Evolutionary conservation across 92 coral and sea anemone genomes (phyloP).

Genomic region (Galaxea fascicularis): DNA sequence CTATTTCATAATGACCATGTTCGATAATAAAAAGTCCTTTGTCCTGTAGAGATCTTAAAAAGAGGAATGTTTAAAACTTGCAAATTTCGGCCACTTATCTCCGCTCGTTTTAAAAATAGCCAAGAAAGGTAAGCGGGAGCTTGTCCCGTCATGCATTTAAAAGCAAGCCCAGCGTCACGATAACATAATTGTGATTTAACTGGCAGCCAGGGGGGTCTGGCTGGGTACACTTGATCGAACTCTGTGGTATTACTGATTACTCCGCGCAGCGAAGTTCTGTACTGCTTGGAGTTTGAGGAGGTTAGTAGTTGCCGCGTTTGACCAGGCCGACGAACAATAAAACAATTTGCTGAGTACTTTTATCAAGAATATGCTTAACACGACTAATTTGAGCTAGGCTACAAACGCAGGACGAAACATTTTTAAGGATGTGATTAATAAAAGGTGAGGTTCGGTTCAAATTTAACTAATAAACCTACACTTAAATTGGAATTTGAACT

Average conservation of each 20-base stretch:
- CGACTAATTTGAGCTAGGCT: slow-evolving; percentile 11
- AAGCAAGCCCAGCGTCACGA: not conserved
- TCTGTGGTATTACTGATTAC: not conserved
- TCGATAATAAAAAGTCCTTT: not conserved
- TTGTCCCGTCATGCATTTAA: not conserved
- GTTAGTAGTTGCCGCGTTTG: not conserved
- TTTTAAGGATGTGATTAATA: not conserved
- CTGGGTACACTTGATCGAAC: slow-evolving; percentile 13
- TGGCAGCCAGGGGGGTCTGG: slow-evolving; percentile 42
- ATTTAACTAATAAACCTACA: too few relatives aligned
- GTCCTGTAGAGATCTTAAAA: not conserved
- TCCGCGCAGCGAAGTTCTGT: slow-evolving; percentile 21
- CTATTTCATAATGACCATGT: slow-evolving; percentile 2
- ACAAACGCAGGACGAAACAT: not conserved
- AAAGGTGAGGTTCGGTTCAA: too few relatives aligned
- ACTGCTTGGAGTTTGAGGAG: slow-evolving; percentile 10
- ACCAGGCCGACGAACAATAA: not conserved
- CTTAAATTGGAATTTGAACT: too few relatives aligned
- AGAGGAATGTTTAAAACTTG: not conserved
- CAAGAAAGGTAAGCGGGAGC: not conserved
- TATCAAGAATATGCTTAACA: slow-evolving; percentile 6
- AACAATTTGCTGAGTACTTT: not conserved
- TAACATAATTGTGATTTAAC: not conserved
- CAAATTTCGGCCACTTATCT: not conserved
- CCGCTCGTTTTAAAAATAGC: not conserved